A percentile compares a stretch with the other conserved stretches of the same genome.
phyloP scores from a whole-genome alignment of 1,140 invertebrate species.

The Lucilia sericata region DNA sequence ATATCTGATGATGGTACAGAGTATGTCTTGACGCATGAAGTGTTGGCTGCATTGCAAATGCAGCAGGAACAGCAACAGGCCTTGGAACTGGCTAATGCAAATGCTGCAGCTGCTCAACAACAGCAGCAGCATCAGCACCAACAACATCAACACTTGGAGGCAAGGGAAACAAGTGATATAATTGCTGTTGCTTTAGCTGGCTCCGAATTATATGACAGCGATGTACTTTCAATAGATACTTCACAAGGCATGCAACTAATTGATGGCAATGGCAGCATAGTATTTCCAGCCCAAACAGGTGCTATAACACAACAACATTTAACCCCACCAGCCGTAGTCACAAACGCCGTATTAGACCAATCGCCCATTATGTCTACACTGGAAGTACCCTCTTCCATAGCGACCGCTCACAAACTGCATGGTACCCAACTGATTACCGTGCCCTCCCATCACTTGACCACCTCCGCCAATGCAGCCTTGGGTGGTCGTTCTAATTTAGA shows the following conservation, averaged over 20 bases:
- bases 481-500: constrained; percentile 67
- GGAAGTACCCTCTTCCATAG: constrained; percentile 74
- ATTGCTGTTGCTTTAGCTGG: constrained; percentile 77
- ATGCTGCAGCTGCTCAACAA: constrained; percentile 47
- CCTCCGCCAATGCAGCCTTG: constrained; percentile 46
- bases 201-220: constrained; percentile 49
- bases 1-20: constrained; percentile 39
- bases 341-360: constrained; percentile 79
- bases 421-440: constrained; percentile 7
- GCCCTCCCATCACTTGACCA: constrained; percentile 12
- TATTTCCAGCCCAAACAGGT: constrained; percentile 39
- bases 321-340: constrained; percentile 70
- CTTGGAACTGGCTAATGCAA: constrained; percentile 40
- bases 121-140: constrained; percentile 38
- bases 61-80: constrained; percentile 49
- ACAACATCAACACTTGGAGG: not conserved
- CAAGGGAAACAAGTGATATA: constrained; percentile 71
- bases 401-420: constrained; percentile 48
- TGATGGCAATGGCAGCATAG: constrained; percentile 29
- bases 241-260: constrained; percentile 48
- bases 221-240: constrained; percentile 59
- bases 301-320: constrained; percentile 49
- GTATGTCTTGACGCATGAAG: constrained; percentile 44
- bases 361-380: constrained; percentile 82
- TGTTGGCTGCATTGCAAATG: constrained; percentile 50